These are phyloP conservation scores for Dipodomys ordii DNA, from an alignment of 2,113 vertebrate species.

Conservation along the genomic window DNA sequence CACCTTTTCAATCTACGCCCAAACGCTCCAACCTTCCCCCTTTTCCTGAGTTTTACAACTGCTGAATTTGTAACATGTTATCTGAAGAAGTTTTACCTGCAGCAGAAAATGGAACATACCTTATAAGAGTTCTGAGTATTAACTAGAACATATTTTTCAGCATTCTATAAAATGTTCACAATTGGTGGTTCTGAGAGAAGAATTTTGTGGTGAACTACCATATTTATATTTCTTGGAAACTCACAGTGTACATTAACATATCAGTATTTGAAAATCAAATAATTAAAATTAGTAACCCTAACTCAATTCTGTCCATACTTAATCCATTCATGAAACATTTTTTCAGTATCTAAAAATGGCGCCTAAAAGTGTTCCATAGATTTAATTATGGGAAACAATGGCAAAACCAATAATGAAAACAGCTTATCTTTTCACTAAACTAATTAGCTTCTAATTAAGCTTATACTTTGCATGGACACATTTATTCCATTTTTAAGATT, in stretches of 20 bases:
- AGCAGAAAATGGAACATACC: not conserved
- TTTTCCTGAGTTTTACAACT: not conserved
- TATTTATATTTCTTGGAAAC: not conserved
- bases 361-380: not conserved
- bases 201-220: not conserved
- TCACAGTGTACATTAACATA: not conserved
- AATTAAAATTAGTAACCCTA: not conserved
- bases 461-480: not conserved
- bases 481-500: conserved; percentile 13
- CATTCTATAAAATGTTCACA: not conserved
- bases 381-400: not conserved
- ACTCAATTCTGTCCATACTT: not conserved
- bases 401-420: not conserved
- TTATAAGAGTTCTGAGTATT: not conserved
- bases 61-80: not conserved
- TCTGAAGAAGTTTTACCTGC: not conserved
- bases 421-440: not conserved
- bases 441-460: not conserved
- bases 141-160: not conserved
- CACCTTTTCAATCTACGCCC: not conserved
- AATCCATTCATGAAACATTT: not conserved
- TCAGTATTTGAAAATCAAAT: not conserved
- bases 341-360: not conserved
- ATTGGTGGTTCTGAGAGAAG: not conserved
- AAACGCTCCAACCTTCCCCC: not conserved